Evolutionary conservation across 2,888 invertebrate species (phyloP), one percentile per base, ranked within the genome.

Genomic region (Apodemia arnacis): DNA sequence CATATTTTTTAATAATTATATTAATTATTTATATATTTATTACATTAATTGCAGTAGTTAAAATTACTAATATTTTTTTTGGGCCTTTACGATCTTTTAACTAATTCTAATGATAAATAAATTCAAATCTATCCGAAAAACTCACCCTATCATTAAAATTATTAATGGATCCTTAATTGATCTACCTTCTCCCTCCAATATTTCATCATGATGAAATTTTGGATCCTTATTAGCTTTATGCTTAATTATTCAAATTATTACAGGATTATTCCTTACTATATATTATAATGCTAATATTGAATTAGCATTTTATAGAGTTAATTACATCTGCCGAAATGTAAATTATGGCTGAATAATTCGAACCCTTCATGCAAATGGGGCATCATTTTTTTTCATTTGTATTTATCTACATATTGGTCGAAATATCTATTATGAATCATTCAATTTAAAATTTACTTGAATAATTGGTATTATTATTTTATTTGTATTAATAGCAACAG

Each of bases 331-430:
- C 44, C 99, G 99, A 95, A 98, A 99, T 97, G 98, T 99, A 89
- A 99, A 99, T 95, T 98, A 98, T 95, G 99, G 99, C 0, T 99
- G 99, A 98, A 92, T 99, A 96, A 96, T 99, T 82, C 99, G 99
- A 90, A 98, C 98, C 1, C 27, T 99, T 7, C 99, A 99, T 94
- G 98, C 99, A 76, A 99, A 99, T 96, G 99, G 99, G 72, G 99
- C 99, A 69, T 99, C 99, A 49, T 98, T 99, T 93, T 99, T 99
- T 95, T 99, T 99, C 97, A 98, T 99, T 96, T 99, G 98, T 95
- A 96, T 99, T 94, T 99, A 99, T 49, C 7, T 49, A 18, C 49
- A 49, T 49, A 49, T 49, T 49, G 49, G 49, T n/a, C 49, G 49
- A 94, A 38, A 98, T 2, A 97, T 97, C 96, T 97, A 97, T 92